Evolutionary conservation across 2,113 vertebrate genomes (phyloP), one percentile per base, ranked within the genome.

Genomic region (Eublepharis macularius): DNA sequence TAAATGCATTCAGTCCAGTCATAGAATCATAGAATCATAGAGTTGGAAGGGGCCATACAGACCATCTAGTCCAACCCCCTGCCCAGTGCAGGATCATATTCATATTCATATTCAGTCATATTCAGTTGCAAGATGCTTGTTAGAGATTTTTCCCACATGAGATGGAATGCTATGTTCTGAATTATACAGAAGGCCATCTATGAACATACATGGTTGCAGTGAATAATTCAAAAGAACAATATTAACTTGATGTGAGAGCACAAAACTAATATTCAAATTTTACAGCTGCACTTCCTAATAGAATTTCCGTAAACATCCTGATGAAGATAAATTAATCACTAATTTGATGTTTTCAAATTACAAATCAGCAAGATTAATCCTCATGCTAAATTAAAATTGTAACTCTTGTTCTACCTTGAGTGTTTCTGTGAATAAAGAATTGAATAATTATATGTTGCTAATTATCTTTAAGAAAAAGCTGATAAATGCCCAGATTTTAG

Each of bases 221-320:
- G 86, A 94, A 81, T 82, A 88, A 90, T 91, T 72, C n/a, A 93
- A 76, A 86, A 82, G 47, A 75, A 63, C 39, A 26, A 34, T 90
- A 82, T 82, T 75, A 83, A 1, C 49, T 54, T 65, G 39, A 77
- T 81, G 16, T 84, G 63, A 94, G 85, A 93, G 87, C 88, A 41
- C 85, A 89, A 92, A 93, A 86, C 41, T 89, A 89, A 76, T 90
- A 84, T 87, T 91, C 91, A 81, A 36, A 87, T 91, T 94, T 90
- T 94, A 41, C 66, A 85, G 77, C 47, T 60, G 87, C 43, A 19
- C 17, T 88, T 87, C 92, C 86, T 86, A 89, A 92, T 86, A n/a
- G 92, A 34, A 26, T 89, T 87, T 76, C 60, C 69, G 81, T 81
- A 92, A 95, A 90, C 70, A 93, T 85, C 65, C 34, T 88, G 72